Conservation (phyloP, 2,797 vertebrate genomes). For the Peromyscus attwateri region DNA sequence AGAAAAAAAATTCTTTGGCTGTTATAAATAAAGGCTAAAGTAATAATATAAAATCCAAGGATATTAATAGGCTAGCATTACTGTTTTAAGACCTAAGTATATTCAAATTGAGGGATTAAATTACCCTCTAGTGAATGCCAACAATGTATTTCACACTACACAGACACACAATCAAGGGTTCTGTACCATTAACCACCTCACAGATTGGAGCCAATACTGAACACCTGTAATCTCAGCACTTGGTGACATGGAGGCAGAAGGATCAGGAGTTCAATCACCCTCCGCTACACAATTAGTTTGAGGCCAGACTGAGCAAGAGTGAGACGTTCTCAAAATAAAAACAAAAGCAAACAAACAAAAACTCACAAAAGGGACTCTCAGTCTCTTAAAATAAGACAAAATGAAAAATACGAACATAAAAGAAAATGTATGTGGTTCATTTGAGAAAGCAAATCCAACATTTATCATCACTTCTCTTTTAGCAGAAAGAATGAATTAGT, state of each 20-base stretch:
- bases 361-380: not conserved
- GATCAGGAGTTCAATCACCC: not conserved
- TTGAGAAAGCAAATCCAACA: slow-evolving; percentile 68
- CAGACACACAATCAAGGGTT: slow-evolving; percentile 20
- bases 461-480: slow-evolving; percentile 57
- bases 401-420: slow-evolving; percentile 48
- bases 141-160: slow-evolving; percentile 60
- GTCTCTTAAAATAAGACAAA: slow-evolving; percentile 61
- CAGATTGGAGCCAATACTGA: not conserved
- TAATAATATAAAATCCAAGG: slow-evolving; percentile 62
- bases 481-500: slow-evolving; percentile 68
- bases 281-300: not conserved
- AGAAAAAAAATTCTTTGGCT: slow-evolving; percentile 35
- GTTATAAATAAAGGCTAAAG: slow-evolving; percentile 62
- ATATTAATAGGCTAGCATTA: slow-evolving; percentile 59
- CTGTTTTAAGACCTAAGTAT: slow-evolving; percentile 72
- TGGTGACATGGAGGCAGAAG: not conserved
- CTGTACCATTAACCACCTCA: slow-evolving; percentile 63
- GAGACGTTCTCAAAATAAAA: not conserved
- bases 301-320: not conserved
- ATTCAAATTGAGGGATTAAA: slow-evolving; percentile 76
- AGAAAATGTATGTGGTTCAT: slow-evolving; percentile 50
- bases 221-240: not conserved
- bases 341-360: not conserved
- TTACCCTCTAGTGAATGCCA: slow-evolving; percentile 68